These are phyloP conservation scores for Drepana arcuata DNA, from an alignment of 1,140 invertebrate genomes.

Conservation along the genomic window DNA sequence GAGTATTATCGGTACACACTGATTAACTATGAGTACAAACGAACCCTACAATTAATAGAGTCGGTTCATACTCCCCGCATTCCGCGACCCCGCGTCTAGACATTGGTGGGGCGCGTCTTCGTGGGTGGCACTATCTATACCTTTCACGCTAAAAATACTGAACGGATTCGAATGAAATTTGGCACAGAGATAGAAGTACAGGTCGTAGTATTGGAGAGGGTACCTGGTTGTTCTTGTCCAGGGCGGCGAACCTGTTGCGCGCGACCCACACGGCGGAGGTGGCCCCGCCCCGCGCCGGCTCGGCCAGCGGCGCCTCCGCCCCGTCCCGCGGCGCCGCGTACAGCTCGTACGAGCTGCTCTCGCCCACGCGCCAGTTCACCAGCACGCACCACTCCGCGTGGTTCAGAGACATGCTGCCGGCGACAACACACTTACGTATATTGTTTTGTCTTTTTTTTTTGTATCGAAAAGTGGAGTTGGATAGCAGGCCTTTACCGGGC, in stretches of 20 bases:
- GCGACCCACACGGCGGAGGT: constrained; percentile 98
- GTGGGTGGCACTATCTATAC: too few species aligned
- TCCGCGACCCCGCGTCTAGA: too few species aligned
- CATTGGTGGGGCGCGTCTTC: too few species aligned
- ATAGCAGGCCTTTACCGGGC: too few species aligned
- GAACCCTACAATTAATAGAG: too few species aligned
- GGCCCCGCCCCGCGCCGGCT: constrained; percentile 90
- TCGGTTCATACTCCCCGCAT: too few species aligned
- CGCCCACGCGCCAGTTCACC: constrained; percentile 72
- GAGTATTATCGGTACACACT: too few species aligned
- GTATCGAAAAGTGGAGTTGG: background rate
- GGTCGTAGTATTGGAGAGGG: too few species aligned
- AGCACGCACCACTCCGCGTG: constrained; percentile 78
- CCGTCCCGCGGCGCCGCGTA: constrained; percentile 89
- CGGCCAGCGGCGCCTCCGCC: constrained; percentile 63
- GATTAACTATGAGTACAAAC: too few species aligned
- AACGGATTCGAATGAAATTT: too few species aligned
- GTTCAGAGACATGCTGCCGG: constrained; percentile 93
- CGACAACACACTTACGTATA: background rate
- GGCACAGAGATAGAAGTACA: too few species aligned
- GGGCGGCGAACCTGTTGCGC: constrained; percentile 97
- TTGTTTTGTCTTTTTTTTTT: background rate
- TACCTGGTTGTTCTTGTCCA: constrained; percentile 92
- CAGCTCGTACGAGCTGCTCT: constrained; percentile 96
- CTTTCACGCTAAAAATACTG: too few species aligned